These are phyloP conservation scores for Pterostichus madidus DNA, from an alignment of 2,888 invertebrate genomes.

Conservation along the genomic window DNA sequence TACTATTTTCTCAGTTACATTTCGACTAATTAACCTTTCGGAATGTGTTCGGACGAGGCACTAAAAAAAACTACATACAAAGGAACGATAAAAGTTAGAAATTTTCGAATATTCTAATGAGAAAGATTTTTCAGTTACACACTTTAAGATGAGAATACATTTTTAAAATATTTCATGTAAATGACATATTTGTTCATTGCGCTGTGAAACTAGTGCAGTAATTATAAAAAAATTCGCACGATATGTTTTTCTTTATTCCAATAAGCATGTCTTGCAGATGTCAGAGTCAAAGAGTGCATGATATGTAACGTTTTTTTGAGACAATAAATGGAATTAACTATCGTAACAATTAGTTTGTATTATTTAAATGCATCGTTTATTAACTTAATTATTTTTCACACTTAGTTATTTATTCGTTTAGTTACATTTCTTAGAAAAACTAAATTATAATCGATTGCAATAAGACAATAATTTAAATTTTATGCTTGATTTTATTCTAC, in stretches of 20 bases:
- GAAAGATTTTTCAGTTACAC: slow-evolving; percentile 31
- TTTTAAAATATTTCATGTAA: slow-evolving; percentile 40
- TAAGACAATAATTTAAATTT: no score
- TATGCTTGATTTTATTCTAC: no score
- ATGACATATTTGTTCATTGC: slow-evolving; percentile 32
- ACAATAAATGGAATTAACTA: background rate
- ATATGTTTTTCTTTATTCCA: slow-evolving; percentile 5
- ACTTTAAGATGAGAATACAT: slow-evolving; percentile 23
- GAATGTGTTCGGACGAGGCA: background rate
- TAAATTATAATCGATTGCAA: no score
- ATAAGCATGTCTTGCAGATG: background rate
- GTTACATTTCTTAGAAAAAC: no score
- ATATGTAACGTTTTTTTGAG: background rate
- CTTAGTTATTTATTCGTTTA: background rate
- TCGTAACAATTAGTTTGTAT: background rate
- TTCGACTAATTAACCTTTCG: slow-evolving; percentile 19
- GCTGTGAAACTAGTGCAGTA: slow-evolving; percentile 14
- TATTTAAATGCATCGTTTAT: background rate
- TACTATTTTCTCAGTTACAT: slow-evolving; percentile 14
- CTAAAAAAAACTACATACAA: slow-evolving; percentile 7
- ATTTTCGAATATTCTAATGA: slow-evolving; percentile 30
- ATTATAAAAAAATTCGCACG: slow-evolving; percentile 9
- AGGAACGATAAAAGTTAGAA: slow-evolving; percentile 16
- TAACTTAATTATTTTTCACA: background rate
- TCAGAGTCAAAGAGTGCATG: background rate